A percentile compares a stretch with the other conserved stretches of the same genome.
Evolutionary conservation across 2,888 invertebrate species (phyloP).

Genomic region (Trissolcus japonicus): DNA sequence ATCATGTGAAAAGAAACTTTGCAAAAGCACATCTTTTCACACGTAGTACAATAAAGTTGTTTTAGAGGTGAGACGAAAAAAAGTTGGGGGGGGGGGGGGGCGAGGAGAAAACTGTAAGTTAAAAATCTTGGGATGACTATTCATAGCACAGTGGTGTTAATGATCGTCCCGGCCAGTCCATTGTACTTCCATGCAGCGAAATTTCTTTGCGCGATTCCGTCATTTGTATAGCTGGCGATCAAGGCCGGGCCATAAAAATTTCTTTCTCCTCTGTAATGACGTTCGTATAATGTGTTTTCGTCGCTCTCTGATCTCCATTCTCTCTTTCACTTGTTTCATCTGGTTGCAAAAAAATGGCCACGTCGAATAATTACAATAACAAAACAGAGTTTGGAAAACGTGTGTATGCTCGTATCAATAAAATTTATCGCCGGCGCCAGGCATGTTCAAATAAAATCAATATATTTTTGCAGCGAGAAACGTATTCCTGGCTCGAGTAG

Average conservation of each 20-base stretch:
- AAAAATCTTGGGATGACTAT: slow-evolving; percentile 58
- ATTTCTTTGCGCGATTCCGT: slow-evolving; percentile 37
- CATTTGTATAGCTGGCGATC: slow-evolving; percentile 33
- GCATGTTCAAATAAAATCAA: slow-evolving; percentile 49
- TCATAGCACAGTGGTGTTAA: slow-evolving; percentile 60
- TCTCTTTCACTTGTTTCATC: not conserved
- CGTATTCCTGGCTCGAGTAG: slow-evolving; percentile 31
- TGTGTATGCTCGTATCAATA: slow-evolving; percentile 15
- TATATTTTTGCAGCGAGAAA: slow-evolving; percentile 33
- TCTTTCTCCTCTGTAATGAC: too few relatives aligned
- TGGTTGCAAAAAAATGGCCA: slow-evolving; percentile 1
- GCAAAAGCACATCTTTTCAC: slow-evolving; percentile 32
- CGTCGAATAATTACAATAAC: slow-evolving; percentile 34
- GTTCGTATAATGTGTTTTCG: too few relatives aligned
- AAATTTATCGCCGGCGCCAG: slow-evolving; percentile 33
- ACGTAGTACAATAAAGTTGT: slow-evolving; percentile 43
- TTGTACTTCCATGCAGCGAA: slow-evolving; percentile 37
- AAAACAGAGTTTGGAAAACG: slow-evolving; percentile 29
- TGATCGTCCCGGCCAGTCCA: slow-evolving; percentile 48
- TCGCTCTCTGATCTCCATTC: too few relatives aligned
- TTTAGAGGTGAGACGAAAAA: slow-evolving; percentile 19
- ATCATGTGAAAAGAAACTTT: slow-evolving; percentile 23
- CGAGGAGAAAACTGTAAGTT: not conserved
- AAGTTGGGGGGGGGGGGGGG: not conserved
- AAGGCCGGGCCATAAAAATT: slow-evolving; percentile 35